These are phyloP conservation scores for Spongilla lacustris DNA, from an alignment of 37 sponge, comb jelly and placozoan genomes.

Conservation along the genomic window DNA sequence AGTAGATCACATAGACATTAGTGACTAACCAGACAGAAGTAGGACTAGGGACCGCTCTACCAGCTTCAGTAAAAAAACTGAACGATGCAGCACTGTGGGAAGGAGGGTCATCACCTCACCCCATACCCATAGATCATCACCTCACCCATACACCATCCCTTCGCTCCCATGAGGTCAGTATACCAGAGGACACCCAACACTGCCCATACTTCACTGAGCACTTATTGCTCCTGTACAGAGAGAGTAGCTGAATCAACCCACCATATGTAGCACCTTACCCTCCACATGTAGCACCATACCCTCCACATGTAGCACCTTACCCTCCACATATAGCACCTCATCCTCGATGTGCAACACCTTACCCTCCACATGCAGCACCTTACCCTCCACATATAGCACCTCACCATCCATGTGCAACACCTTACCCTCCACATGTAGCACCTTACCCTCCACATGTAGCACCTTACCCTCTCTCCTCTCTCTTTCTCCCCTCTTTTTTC, in stretches of 20 bases:
- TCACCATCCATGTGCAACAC: too few relatives aligned
- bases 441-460: too few relatives aligned
- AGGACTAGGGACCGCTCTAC: conserved; percentile 31
- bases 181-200: conserved; percentile 87
- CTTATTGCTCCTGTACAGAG: conserved; percentile 45
- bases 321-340: too few relatives aligned
- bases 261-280: conserved; percentile 23
- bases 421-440: too few relatives aligned
- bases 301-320: too few relatives aligned
- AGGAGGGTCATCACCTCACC: background rate
- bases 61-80: conserved; percentile 60
- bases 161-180: conserved; percentile 54
- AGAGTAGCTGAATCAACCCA: conserved; percentile 73
- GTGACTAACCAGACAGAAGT: conserved; percentile 75
- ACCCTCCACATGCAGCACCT: too few relatives aligned
- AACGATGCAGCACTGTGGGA: conserved; percentile 61
- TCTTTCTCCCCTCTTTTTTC: too few relatives aligned
- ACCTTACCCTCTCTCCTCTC: too few relatives aligned
- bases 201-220: conserved; percentile 73
- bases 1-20: background rate
- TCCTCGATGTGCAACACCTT: too few relatives aligned
- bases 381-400: too few relatives aligned
- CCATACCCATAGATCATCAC: background rate
- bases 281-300: conserved; percentile 22
- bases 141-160: background rate